These are phyloP conservation scores for Platyrinchus mystaceus DNA, from an alignment of 2,797 vertebrate species.

Conservation along the genomic window DNA sequence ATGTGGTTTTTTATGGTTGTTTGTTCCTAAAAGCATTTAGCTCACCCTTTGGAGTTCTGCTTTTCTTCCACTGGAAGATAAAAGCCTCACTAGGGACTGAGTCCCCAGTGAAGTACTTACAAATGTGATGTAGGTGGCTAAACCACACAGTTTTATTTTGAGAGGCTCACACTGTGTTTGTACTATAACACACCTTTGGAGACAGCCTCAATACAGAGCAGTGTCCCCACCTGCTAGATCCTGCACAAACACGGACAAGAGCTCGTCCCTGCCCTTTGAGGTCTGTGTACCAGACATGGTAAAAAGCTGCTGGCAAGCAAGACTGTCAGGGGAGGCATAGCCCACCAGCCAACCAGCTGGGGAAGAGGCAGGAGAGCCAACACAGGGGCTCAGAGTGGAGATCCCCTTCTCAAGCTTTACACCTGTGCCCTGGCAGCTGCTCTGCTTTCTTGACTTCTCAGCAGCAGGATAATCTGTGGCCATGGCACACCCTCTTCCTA, in stretches of 20 bases:
- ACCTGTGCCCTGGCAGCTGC: background rate
- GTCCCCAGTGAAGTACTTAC: background rate
- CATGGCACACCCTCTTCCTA: background rate
- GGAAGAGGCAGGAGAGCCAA: background rate
- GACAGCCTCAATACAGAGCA: background rate
- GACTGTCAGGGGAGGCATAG: background rate
- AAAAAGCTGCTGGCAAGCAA: background rate
- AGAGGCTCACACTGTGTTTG: background rate
- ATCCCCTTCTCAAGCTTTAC: background rate
- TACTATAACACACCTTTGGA: background rate
- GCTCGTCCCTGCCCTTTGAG: background rate
- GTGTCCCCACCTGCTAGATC: background rate
- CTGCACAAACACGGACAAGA: accelerated
- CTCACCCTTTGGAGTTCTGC: background rate
- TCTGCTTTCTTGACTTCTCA: background rate
- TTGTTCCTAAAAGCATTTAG: constrained; percentile 22
- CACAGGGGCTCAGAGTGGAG: background rate
- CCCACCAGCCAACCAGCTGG: background rate
- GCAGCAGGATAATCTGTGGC: background rate
- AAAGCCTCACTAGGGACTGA: background rate
- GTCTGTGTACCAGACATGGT: background rate
- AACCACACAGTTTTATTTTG: background rate
- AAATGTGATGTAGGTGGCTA: background rate
- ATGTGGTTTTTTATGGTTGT: background rate
- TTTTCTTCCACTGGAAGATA: constrained; percentile 7